Evolutionary conservation across 2,888 invertebrate species (phyloP).

Genomic region (Ochlodes sylvanus): DNA sequence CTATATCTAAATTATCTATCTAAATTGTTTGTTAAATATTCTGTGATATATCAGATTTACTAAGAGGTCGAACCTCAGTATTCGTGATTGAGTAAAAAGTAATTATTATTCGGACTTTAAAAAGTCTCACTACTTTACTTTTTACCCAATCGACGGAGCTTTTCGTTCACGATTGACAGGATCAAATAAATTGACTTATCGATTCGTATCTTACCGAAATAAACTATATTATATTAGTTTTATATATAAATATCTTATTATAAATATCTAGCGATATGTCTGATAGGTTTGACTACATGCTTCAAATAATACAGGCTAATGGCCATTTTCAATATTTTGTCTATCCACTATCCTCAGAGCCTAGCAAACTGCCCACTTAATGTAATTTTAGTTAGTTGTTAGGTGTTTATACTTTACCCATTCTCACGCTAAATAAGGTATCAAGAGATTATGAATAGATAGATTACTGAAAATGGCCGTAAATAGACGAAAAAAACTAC

Average conservation of each 20-base stretch:
- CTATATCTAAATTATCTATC: slow-evolving; percentile 79
- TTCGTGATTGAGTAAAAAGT: slow-evolving; percentile 39
- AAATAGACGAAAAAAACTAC: slow-evolving; percentile 61
- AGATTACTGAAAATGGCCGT: too few species aligned
- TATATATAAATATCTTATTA: slow-evolving; percentile 72
- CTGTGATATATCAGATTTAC: slow-evolving; percentile 60
- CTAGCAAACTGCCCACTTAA: too few species aligned
- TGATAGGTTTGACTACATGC: slow-evolving; percentile 79
- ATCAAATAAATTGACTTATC: slow-evolving; percentile 76
- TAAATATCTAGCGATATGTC: slow-evolving; percentile 81
- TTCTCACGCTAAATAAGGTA: too few species aligned
- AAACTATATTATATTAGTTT: slow-evolving; percentile 54
- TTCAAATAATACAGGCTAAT: slow-evolving; percentile 64
- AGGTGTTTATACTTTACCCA: too few species aligned
- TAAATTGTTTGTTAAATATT: slow-evolving; percentile 64
- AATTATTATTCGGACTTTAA: slow-evolving; percentile 16
- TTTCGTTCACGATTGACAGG: slow-evolving; percentile 65
- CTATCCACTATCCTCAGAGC: too few species aligned
- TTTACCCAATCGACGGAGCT: slow-evolving; percentile 6
- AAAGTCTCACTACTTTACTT: neutral
- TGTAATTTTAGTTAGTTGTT: too few species aligned
- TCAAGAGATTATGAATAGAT: too few species aligned
- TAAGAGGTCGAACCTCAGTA: slow-evolving; percentile 64
- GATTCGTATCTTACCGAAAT: slow-evolving; percentile 64
- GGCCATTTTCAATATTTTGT: too few species aligned